These are phyloP conservation scores for Prionchulus punctatus DNA, from an alignment of 2,888 invertebrate genomes.

Conservation along the genomic window DNA sequence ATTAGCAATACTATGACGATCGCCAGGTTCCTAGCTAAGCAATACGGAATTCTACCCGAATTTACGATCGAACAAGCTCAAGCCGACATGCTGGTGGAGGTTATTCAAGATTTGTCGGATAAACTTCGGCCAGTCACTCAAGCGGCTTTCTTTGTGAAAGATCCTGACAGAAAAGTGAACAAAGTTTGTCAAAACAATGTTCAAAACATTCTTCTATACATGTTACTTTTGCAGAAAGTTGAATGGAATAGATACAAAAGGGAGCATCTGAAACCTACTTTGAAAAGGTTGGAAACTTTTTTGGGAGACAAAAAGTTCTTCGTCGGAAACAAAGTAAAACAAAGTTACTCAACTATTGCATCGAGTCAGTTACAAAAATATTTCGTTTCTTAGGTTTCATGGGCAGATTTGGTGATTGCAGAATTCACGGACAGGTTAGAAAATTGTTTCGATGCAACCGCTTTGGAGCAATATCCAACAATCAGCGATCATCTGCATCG, in stretches of 20 bases:
- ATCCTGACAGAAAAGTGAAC: not conserved
- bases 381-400: not conserved
- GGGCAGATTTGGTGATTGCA: not conserved
- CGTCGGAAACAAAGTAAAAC: not conserved
- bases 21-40: not conserved
- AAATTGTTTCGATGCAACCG: not conserved
- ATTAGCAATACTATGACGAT: not conserved
- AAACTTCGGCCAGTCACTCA: not conserved
- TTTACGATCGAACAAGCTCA: not conserved
- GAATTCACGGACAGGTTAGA: not conserved
- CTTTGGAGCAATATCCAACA: not conserved
- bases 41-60: not conserved
- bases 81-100: not conserved
- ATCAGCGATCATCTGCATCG: not conserved
- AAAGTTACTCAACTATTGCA: not conserved
- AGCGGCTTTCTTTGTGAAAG: not conserved
- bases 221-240: not conserved
- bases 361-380: not conserved
- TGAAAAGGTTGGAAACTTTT: not conserved
- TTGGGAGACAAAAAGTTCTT: not conserved
- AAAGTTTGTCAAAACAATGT: too few species aligned
- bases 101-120: not conserved
- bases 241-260: not conserved
- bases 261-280: not conserved
- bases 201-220: too few species aligned